A percentile compares a stretch with the other conserved stretches of the same genome.
These are phyloP conservation scores for Pristionchus japonicus DNA, from an alignment of 2,888 invertebrate genomes.

Conservation along the genomic window DNA sequence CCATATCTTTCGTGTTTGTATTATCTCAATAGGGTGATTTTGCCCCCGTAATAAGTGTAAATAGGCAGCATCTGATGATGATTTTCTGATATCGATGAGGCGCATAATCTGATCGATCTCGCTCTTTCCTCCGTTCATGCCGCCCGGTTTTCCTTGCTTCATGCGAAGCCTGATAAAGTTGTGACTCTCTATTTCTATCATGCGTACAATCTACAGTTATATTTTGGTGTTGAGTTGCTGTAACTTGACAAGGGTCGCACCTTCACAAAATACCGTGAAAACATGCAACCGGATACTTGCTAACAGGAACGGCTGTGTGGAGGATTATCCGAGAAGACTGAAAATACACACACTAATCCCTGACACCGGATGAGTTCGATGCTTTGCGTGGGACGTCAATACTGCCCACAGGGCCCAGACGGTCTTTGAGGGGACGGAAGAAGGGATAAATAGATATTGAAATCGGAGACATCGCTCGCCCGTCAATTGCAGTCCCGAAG, in stretches of 20 bases:
- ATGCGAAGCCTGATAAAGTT: neutral
- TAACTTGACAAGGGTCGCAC: too few species aligned
- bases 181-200: too few species aligned
- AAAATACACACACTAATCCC: too few species aligned
- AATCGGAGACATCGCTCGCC: neutral
- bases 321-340: too few species aligned
- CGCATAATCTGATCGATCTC: constrained; percentile 27
- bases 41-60: neutral
- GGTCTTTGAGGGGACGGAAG: neutral
- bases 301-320: too few species aligned
- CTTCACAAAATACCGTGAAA: too few species aligned
- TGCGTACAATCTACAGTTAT: too few species aligned
- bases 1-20: neutral
- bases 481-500: neutral
- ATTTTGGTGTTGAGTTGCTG: too few species aligned
- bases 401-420: neutral
- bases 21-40: neutral
- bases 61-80: neutral
- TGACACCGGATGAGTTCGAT: neutral
- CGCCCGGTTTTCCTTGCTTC: neutral
- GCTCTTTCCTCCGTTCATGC: neutral
- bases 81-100: neutral
- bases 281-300: too few species aligned
- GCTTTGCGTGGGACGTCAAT: neutral
- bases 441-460: neutral